Percentiles rank a stretch among this genome's conserved stretches.
These are phyloP conservation scores for Neoitamus cyanurus DNA, from an alignment of 2,888 invertebrate genomes.

Conservation along the genomic window DNA sequence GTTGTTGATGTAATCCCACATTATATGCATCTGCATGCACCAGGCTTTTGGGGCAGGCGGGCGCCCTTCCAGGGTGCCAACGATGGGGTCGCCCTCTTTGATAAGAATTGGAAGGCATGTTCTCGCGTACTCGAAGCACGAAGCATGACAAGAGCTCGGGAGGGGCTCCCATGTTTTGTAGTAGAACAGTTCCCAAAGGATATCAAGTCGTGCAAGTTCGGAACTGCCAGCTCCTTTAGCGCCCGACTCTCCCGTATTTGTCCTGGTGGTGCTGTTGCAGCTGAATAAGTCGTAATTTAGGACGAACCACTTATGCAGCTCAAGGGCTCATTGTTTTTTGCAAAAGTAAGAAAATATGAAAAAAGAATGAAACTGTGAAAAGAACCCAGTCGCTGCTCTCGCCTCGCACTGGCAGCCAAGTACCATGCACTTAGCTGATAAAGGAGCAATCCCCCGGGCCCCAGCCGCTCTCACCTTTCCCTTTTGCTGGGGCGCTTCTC, in stretches of 20 bases:
- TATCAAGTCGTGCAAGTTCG: neutral
- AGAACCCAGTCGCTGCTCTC: neutral
- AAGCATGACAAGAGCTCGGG: neutral
- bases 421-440: slow-evolving; percentile 11
- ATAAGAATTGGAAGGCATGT: neutral
- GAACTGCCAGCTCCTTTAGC: neutral
- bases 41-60: neutral
- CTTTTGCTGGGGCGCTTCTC: neutral
- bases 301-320: neutral
- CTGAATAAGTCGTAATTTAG: slow-evolving; percentile 32
- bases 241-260: neutral
- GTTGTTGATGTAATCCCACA: neutral
- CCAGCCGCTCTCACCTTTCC: neutral
- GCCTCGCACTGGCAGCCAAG: neutral
- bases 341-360: neutral
- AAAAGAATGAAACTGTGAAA: neutral
- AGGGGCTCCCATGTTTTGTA: neutral
- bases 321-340: neutral
- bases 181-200: neutral
- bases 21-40: neutral
- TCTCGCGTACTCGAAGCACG: neutral
- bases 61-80: neutral
- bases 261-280: neutral
- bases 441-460: slow-evolving; percentile 3
- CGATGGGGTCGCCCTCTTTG: neutral